Evolutionary conservation across 1,140 invertebrate genomes (phyloP), one percentile per base, ranked within the genome.

Genomic region (Bilobella aurantiaca): DNA sequence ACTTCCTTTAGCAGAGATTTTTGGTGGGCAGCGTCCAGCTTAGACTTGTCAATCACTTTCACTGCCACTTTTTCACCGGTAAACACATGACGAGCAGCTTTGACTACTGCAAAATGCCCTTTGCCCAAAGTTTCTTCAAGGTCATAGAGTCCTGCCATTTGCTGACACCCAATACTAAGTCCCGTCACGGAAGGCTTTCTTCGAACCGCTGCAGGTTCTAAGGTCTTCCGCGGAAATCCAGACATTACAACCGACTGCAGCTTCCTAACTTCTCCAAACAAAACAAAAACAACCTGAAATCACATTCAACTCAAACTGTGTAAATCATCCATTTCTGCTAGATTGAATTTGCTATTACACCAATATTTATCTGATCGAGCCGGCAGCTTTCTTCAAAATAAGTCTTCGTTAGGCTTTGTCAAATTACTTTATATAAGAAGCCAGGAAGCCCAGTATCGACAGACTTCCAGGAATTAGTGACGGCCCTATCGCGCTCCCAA

Each of bases 91-190:
- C 91, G 82, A 12, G 97, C 97, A 67, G 97, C 80, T 82, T 99
- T 99, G 25, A 99, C 97, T 58, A 99, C 94, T 64, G 96, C 96
- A 84, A 98, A 99, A 82, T 99, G 95, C 53, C 95, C 96, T 65
- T 87, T 85, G 14, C 91, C 92, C 18, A 96, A 80, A 0, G 94
- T 98, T 77, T 96, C 90, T 77, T 96, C 91, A 74, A 98, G 81
- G 79, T 98, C 94, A 77, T 98, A 98, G 34, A 97, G 82, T 56
- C 94, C 94, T 74, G 94, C 94, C 75, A 98, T 97, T 82, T 95
- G 56, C 47, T 46, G n/a, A 42, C 49, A 53, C 12, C 49, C 49
- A 53, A 12, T 53, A 53, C 49, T 12, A 5, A 53, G 49, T 23
- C 49, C 49, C 14, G 14, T 53, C 5, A 23, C 12, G 5, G 49